Conservation (phyloP, 2,888 invertebrate species). For the Archaeoteleia sp. region DNA sequence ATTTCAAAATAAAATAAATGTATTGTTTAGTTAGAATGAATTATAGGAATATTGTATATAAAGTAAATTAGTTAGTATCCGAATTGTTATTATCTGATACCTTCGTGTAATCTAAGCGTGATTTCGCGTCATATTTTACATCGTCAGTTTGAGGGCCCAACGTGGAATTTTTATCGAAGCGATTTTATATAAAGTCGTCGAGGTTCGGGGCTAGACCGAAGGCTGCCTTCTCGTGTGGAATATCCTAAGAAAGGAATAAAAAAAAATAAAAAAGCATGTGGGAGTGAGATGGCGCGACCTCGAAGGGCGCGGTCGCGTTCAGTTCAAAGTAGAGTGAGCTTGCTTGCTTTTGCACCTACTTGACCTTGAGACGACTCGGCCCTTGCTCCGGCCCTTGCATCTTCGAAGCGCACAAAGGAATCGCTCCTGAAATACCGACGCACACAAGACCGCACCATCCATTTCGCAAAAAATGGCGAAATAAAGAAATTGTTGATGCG, state of each 20-base stretch:
- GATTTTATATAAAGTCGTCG: conserved; percentile 26
- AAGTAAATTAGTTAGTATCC: too few relatives aligned
- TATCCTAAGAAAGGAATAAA: conserved; percentile 1
- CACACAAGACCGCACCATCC: conserved; percentile 26
- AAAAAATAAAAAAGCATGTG: conserved; percentile 43
- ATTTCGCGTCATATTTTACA: too few relatives aligned
- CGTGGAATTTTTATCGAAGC: conserved; percentile 24
- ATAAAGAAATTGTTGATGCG: too few relatives aligned
- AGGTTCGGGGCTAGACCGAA: conserved; percentile 1
- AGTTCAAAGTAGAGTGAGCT: conserved; percentile 66
- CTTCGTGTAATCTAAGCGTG: too few relatives aligned
- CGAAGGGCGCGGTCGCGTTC: conserved; percentile 71
- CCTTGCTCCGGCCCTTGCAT: conserved; percentile 59
- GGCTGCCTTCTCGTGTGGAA: conserved; percentile 7
- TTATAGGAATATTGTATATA: too few relatives aligned
- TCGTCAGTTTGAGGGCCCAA: conserved; percentile 11
- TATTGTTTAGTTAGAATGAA: too few relatives aligned
- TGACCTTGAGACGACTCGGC: conserved; percentile 70
- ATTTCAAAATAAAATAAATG: not conserved
- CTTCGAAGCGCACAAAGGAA: conserved; percentile 62
- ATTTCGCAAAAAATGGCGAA: conserved; percentile 35
- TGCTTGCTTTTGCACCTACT: conserved; percentile 69
- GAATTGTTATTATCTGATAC: too few relatives aligned
- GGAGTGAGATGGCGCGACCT: conserved; percentile 65
- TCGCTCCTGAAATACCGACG: conserved; percentile 33